These are phyloP conservation scores for Heliconius hewitsoni DNA, from an alignment of 1,140 invertebrate species.

Conservation along the genomic window DNA sequence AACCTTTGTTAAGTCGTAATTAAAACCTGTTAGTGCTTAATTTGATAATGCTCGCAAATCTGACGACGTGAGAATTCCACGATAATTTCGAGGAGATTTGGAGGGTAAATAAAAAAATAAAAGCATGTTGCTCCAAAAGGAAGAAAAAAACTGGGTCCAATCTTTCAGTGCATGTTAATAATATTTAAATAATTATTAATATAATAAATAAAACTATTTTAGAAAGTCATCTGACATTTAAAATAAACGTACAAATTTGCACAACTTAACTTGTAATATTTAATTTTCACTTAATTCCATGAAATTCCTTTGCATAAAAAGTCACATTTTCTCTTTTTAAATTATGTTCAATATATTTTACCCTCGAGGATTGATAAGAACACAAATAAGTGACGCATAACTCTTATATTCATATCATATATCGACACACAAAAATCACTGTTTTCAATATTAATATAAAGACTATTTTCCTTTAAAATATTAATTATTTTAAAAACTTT, in stretches of 20 bases:
- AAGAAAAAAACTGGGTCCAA: too few species aligned
- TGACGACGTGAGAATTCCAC: too few species aligned
- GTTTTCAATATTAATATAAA: neutral
- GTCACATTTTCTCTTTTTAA: neutral
- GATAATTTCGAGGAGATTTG: too few species aligned
- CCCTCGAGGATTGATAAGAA: constrained; percentile 22
- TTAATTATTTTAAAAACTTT: neutral
- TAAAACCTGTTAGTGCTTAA: too few species aligned
- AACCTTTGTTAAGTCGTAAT: too few species aligned
- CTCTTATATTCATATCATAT: constrained; percentile 10
- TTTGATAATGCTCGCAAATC: too few species aligned
- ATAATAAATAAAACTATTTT: neutral
- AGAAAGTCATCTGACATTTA: neutral
- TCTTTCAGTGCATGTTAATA: too few species aligned
- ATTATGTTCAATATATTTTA: constrained; percentile 4
- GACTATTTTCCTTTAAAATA: neutral
- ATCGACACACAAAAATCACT: neutral
- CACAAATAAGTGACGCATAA: constrained; percentile 18
- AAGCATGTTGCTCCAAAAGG: too few species aligned
- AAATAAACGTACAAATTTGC: neutral
- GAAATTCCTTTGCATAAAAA: neutral
- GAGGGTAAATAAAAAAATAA: too few species aligned
- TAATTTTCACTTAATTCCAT: constrained; percentile 1
- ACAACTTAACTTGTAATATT: neutral
- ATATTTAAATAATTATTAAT: neutral